phyloP scores from a whole-genome alignment of 2,113 vertebrate species.

The Melanostigma gelatinosum region DNA sequence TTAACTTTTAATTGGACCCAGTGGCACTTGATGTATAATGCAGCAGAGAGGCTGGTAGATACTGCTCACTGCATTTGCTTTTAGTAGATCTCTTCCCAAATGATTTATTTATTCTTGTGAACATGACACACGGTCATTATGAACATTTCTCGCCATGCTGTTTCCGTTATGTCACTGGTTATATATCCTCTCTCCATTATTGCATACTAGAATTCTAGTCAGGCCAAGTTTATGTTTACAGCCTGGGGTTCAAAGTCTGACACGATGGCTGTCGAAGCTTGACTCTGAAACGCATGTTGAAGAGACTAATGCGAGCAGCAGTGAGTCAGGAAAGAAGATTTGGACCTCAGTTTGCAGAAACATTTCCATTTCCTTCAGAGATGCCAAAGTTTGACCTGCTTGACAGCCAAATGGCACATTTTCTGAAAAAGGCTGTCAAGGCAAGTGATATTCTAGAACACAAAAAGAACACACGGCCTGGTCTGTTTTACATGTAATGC shows the following conservation, averaged over 20 bases:
- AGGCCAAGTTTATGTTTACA: background rate
- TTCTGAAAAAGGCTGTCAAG: background rate
- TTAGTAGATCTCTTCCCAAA: background rate
- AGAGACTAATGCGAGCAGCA: background rate
- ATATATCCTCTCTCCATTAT: background rate
- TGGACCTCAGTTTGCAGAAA: no score
- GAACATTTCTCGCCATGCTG: background rate
- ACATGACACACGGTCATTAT: background rate
- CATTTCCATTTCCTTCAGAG: no score
- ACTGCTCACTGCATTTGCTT: background rate
- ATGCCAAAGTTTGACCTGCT: no score
- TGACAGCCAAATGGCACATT: background rate
- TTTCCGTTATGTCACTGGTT: background rate
- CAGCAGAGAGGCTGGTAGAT: slow-evolving; percentile 1
- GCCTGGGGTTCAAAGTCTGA: background rate
- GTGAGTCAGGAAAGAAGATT: no score
- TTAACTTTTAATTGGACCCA: slow-evolving; percentile 27
- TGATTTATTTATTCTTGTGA: background rate
- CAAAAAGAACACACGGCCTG: no score
- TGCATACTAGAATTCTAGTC: background rate
- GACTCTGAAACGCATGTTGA: background rate
- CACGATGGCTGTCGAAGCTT: background rate
- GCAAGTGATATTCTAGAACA: no score
- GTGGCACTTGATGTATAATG: background rate
- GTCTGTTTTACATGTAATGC: no score